Conservation (phyloP, 1,140 invertebrate species). For the Magallana ariakensis region DNA sequence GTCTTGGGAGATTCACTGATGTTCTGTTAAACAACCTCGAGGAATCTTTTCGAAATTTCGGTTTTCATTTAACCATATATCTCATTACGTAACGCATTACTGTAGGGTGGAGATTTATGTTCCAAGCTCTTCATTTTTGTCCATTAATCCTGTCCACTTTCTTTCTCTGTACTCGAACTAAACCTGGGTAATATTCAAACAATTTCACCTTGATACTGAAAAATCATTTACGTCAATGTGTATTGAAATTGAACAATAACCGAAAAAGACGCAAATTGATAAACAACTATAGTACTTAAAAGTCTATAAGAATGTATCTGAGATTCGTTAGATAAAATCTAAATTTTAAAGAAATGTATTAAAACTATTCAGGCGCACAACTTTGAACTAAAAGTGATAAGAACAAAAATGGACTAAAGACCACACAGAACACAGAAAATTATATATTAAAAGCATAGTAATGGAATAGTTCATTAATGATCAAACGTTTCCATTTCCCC, state of each 20-base stretch:
- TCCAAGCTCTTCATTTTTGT: no score
- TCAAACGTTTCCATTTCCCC: slow-evolving; percentile 19
- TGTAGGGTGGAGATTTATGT: no score
- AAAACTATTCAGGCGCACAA: background rate
- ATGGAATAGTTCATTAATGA: slow-evolving; percentile 9
- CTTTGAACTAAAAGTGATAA: background rate
- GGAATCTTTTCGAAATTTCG: background rate
- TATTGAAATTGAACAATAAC: no score
- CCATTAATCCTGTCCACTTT: no score
- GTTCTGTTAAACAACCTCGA: background rate
- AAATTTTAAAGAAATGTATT: background rate
- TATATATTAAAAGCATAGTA: slow-evolving; percentile 9
- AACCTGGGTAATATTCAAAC: no score
- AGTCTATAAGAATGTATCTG: background rate
- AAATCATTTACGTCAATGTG: no score
- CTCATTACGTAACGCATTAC: background rate
- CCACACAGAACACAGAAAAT: background rate
- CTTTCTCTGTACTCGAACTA: no score
- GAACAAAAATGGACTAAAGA: background rate
- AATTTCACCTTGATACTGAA: no score
- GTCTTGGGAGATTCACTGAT: background rate
- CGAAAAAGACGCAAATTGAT: no score
- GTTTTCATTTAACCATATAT: background rate
- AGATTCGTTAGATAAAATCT: background rate
- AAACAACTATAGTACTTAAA: no score